phyloP scores from a whole-genome alignment of 2,797 vertebrate genomes.

The Intellagama lesueurii region DNA sequence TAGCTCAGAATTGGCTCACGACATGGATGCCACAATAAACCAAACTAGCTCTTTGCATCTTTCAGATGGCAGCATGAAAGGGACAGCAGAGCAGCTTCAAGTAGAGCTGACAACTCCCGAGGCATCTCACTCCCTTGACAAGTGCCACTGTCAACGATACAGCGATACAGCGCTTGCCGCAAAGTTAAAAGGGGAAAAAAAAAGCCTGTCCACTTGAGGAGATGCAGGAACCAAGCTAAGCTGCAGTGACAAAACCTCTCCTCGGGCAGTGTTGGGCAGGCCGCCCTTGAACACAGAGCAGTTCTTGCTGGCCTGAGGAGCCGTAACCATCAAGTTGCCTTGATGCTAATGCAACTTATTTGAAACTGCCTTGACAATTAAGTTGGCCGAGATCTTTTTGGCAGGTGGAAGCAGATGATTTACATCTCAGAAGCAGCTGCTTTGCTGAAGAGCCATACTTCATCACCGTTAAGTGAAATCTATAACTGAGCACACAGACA shows the following conservation, averaged over 20 bases:
- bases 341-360: constrained; percentile 20
- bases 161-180: neutral
- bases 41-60: neutral
- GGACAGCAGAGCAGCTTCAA: constrained; percentile 12
- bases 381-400: constrained; percentile 20
- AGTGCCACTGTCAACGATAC: neutral
- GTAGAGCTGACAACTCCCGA: neutral
- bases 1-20: neutral
- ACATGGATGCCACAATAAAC: neutral
- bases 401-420: constrained; percentile 21
- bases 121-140: neutral
- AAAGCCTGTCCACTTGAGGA: neutral
- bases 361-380: constrained; percentile 39
- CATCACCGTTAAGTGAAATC: neutral
- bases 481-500: neutral
- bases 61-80: neutral
- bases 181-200: neutral
- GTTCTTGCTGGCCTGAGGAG: neutral
- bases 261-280: neutral
- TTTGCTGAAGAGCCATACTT: constrained; percentile 15
- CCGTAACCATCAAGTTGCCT: neutral
- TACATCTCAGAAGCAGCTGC: constrained; percentile 31
- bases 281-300: neutral
- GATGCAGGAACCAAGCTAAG: neutral
- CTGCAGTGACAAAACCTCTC: constrained; percentile 15